Evolutionary conservation across 2,888 invertebrate genomes (phyloP).

Genomic region (Keiferia lycopersicella): DNA sequence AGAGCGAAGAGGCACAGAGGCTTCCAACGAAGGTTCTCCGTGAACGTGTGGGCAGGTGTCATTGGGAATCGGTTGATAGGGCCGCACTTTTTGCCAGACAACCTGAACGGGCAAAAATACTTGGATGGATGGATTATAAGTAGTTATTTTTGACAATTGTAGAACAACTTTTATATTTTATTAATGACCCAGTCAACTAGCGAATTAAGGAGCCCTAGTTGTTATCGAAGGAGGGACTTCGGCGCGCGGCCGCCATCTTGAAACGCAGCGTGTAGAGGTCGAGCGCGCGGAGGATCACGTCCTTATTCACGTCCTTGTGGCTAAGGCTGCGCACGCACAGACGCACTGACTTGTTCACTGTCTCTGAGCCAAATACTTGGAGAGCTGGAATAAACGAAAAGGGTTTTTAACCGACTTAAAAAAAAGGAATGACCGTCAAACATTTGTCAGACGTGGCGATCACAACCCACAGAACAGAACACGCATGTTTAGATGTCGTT

Average conservation of each 20-base stretch:
- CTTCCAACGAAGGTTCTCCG: constrained; percentile 38
- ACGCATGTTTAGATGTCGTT: too few relatives aligned
- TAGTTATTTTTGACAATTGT: too few relatives aligned
- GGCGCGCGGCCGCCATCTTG: constrained; percentile 53
- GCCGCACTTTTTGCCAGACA: constrained; percentile 39
- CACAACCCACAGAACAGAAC: too few relatives aligned
- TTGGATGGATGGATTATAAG: too few relatives aligned
- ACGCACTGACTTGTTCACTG: constrained; percentile 41
- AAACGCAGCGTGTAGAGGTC: constrained; percentile 61
- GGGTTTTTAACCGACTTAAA: too few relatives aligned
- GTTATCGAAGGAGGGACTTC: constrained; percentile 58
- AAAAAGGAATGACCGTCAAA: too few relatives aligned
- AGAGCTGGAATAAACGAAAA: constrained; percentile 28
- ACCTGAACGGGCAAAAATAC: constrained; percentile 36
- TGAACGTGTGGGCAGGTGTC: constrained; percentile 43
- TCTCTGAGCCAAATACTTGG: constrained; percentile 57
- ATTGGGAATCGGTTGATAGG: constrained; percentile 39
- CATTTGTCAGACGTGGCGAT: background rate
- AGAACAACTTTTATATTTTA: too few relatives aligned
- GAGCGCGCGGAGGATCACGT: constrained; percentile 54
- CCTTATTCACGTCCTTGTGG: constrained; percentile 53
- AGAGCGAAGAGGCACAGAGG: constrained; percentile 39
- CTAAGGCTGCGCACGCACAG: constrained; percentile 52
- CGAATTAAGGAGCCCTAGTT: constrained; percentile 35
- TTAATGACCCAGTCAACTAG: too few relatives aligned